Conservation (phyloP, 37 sponge, comb jelly and placozoan genomes). For the Petrosia ficiformis region DNA sequence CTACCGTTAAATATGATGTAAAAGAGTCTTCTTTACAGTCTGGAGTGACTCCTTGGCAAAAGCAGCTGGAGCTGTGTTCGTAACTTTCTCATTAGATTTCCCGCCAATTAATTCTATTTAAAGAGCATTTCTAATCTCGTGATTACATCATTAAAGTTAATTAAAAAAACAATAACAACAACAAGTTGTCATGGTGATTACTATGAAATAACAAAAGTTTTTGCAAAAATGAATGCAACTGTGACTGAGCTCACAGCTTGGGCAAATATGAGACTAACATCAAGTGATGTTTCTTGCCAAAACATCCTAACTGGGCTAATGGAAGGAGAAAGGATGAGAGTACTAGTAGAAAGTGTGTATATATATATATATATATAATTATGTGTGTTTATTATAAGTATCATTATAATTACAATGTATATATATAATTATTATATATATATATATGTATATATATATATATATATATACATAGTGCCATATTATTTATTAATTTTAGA, state of each 20-base stretch:
- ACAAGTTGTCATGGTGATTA: slow-evolving; percentile 2
- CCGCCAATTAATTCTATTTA: not conserved
- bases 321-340: slow-evolving; percentile 45
- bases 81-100: too few species aligned
- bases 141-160: too few species aligned
- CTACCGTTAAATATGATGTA: not conserved
- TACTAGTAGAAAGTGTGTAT: slow-evolving; percentile 29
- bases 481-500: slow-evolving; percentile 4
- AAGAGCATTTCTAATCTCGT: not conserved
- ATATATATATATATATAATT: too few species aligned
- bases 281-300: slow-evolving; percentile 9
- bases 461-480: not conserved
- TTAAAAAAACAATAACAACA: too few species aligned
- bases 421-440: too few species aligned
- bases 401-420: too few species aligned
- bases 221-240: not conserved
- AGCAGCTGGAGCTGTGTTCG: too few species aligned
- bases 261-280: slow-evolving; percentile 44
- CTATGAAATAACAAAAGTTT: not conserved
- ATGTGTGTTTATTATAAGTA: not conserved
- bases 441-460: too few species aligned
- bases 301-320: slow-evolving; percentile 45
- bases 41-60: slow-evolving; percentile 79
- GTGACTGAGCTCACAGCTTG: slow-evolving; percentile 39
- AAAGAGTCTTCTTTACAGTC: slow-evolving; percentile 6